These are phyloP conservation scores for Mormyrus iriodes DNA, from an alignment of 2,113 vertebrate genomes.

Conservation along the genomic window DNA sequence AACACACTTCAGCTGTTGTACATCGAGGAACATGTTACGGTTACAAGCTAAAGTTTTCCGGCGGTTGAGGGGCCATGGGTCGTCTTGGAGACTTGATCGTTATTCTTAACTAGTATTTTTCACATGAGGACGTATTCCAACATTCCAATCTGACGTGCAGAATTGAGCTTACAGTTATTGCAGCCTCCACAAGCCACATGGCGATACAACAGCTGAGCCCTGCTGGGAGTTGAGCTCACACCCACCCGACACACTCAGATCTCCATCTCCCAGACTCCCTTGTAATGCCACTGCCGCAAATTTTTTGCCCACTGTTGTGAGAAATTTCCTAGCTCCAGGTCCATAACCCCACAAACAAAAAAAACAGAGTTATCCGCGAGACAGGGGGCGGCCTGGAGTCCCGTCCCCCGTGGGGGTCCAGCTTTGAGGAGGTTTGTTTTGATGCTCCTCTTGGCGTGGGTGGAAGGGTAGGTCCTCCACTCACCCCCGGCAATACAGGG, in stretches of 20 bases:
- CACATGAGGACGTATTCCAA: not conserved
- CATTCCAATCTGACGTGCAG: not conserved
- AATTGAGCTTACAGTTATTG: not conserved
- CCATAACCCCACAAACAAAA: not conserved
- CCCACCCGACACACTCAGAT: not conserved
- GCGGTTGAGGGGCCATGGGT: not conserved
- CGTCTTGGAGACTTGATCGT: not conserved
- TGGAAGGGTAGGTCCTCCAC: constrained; percentile 2
- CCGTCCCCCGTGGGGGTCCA: not conserved
- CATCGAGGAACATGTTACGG: not conserved
- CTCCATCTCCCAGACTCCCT: not conserved
- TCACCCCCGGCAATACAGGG: not conserved
- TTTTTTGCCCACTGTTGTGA: not conserved
- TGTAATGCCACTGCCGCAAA: not conserved
- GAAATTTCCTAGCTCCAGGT: not conserved
- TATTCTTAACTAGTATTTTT: not conserved
- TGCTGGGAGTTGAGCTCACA: not conserved
- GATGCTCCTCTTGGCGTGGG: not conserved
- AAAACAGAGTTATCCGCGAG: not conserved
- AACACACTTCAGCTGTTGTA: not conserved
- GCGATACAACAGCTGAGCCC: not conserved
- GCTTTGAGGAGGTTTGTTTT: not conserved
- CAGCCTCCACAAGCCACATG: not conserved
- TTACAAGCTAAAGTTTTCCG: not conserved
- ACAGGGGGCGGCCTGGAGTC: not conserved